Base-by-base conservation (phyloP, 2,113 vertebrate species). In the Sylvia atricapilla region DNA sequence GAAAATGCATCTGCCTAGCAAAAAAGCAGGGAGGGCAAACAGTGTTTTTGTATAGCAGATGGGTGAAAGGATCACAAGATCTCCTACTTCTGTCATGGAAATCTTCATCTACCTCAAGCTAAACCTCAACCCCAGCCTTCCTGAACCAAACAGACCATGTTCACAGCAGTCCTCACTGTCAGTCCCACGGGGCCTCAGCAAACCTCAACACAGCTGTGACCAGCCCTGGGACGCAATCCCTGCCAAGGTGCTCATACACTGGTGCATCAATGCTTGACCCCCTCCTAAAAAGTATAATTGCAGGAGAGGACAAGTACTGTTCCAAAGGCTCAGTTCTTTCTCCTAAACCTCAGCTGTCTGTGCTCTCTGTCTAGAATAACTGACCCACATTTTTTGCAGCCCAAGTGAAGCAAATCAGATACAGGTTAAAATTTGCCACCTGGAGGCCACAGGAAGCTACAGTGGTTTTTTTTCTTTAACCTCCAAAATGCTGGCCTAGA, bases 381-480 rank as follows among this genome's bases (percentile, higher is more conserved):
- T 90, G 78, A 96, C 79, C 79, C 66, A 87, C 28, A 74, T 88
- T 93, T 95, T 93, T 81, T 87, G 64, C 35, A 76, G 79, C 22
- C 35, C 49, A 86, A 92, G 47, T 44, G 27, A 91, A 75, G 8
- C 37, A 27, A 66, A 43, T 68, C 64, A 80, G 39, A 77, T 30
- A n/a, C 21, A 73, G 5, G 33, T 83, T 89, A 90, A 15, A 66
- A 95, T 59, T 94, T 94, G 95, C 93, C 94, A 94, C 47, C 80
- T 82, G 90, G 92, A 96, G 92, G 91, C 67, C 79, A 90, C 67
- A 82, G 69, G 41, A 84, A 90, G 76, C 75, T 91, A 90, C 62
- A 87, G 84, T 11, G 27, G 33, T 83, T 88, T 64, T 79, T 79
- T 64, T 86, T 49, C 30, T 92, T 93, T 74, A 86, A 49, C 35